Conservation (phyloP, 2,113 vertebrate genomes). For the Thamnaconus septentrionalis region DNA sequence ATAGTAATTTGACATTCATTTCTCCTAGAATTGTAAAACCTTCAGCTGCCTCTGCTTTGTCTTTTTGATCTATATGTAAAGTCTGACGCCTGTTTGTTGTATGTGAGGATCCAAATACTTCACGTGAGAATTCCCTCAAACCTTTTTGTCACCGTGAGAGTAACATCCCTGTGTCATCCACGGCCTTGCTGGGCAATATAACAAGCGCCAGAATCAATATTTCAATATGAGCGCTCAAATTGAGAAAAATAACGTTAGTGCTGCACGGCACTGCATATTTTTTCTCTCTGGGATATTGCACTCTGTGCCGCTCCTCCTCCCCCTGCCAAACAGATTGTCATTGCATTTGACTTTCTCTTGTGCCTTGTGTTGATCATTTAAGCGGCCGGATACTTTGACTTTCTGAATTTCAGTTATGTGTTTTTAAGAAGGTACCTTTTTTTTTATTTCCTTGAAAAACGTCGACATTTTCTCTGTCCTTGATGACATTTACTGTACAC, state of each 20-base stretch:
- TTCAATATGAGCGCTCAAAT: conserved; percentile 52
- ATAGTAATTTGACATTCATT: neutral
- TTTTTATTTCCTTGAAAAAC: conserved; percentile 1
- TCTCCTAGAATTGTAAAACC: conserved; percentile 3
- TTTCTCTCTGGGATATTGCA: conserved; percentile 37
- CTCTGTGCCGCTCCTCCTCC: conserved; percentile 19
- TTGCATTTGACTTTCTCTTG: conserved; percentile 28
- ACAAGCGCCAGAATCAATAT: conserved; percentile 58
- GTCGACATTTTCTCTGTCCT: neutral
- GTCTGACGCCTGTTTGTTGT: neutral
- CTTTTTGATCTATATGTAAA: too few species aligned
- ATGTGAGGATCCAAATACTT: neutral
- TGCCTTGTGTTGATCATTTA: conserved; percentile 42
- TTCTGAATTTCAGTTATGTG: conserved; percentile 15
- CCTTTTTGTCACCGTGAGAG: neutral
- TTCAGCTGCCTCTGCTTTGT: neutral
- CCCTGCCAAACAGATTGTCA: conserved; percentile 35
- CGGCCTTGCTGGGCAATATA: conserved; percentile 25
- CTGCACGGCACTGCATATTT: conserved; percentile 32
- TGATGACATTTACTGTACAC: conserved; percentile 1
- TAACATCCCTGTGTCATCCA: conserved; percentile 30
- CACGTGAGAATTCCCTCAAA: conserved; percentile 12
- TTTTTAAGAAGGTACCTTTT: conserved; percentile 1
- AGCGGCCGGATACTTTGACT: conserved; percentile 35
- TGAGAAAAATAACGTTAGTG: conserved; percentile 40